phyloP scores from a whole-genome alignment of 1,140 invertebrate genomes.

The Drosophila funebris region DNA sequence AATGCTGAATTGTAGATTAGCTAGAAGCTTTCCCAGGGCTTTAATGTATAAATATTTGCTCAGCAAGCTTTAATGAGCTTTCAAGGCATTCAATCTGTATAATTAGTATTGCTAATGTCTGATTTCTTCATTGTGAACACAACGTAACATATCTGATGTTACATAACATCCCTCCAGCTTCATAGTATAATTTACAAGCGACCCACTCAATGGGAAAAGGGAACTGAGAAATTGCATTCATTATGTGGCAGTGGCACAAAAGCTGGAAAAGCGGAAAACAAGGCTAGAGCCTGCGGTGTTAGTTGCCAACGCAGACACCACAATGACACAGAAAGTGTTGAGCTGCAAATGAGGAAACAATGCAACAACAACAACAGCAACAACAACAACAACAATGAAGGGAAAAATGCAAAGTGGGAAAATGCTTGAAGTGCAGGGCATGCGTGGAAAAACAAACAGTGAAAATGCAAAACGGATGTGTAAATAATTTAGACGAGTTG shows the following conservation, averaged over 20 bases:
- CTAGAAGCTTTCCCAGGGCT: no score
- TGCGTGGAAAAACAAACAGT: conserved; percentile 66
- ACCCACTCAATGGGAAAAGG: conserved; percentile 55
- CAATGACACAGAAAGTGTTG: conserved; percentile 80
- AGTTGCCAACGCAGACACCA: conserved; percentile 52
- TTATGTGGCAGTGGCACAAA: conserved; percentile 70
- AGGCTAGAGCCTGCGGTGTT: conserved; percentile 61
- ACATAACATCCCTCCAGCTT: background rate
- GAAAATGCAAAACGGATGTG: conserved; percentile 81
- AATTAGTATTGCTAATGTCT: background rate
- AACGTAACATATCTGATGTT: background rate
- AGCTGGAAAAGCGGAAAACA: conserved; percentile 48
- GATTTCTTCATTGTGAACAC: conserved; percentile 2
- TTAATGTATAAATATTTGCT: no score
- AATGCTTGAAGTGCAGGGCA: conserved; percentile 69
- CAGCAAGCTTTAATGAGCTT: no score
- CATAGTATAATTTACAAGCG: conserved; percentile 1
- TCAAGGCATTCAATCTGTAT: background rate
- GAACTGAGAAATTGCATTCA: conserved; percentile 71
- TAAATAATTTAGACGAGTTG: conserved; percentile 82
- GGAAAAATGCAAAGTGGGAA: conserved; percentile 52
- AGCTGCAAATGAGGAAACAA: conserved; percentile 79
- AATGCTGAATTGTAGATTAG: no score
- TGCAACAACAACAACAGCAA: conserved; percentile 54
- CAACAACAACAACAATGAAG: background rate